Base-by-base conservation (phyloP, 1,140 invertebrate genomes). In the Philopotamus ludificatus region DNA sequence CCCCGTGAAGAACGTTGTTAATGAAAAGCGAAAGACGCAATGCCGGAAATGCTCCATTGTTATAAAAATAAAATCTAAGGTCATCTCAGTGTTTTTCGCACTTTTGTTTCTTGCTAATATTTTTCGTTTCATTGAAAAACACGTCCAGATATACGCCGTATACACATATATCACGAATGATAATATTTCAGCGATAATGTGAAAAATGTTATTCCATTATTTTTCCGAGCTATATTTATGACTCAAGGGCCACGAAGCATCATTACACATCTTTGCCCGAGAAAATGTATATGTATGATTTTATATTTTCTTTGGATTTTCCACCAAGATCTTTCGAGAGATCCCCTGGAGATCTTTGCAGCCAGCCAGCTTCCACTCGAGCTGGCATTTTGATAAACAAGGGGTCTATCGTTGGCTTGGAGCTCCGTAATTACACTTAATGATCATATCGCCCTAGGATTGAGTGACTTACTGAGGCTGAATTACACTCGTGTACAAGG, bases 341-440 rank as follows among this genome's bases (percentile, higher is more conserved):
- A 50, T 18, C 47, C 22, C 18, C 47, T 20, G 22, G 47, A 50
- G 47, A 50, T 18, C 18, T 50, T 10, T 16, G 28, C 4, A 34
- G 12, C 12, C 28, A 7, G 4, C 28, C 9, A 45, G 15, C 4
- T 50, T 18, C 47, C 15, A 50, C 15, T 18, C 51, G 15, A 39
- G 51, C 18, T 15, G 34, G n/a, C 4, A 64, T 47, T 54, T 4
- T 18, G 50, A 26, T 4, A 23, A 25, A 64, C 22, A 45, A 55
- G 54, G 9, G 15, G 53, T 21, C 26, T 50, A 44, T 23, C 41
- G 45, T 62, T 47, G 15, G 9, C 23, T 26, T 20, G 15, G 34
- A 59, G 55, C 20, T 47, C 44, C 25, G 34, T 62, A 62, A 62
- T 62, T 62, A 62, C 23, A 34, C 59, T 62, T 62, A 62, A 62